Evolutionary conservation across 2,113 vertebrate species (phyloP).

Genomic region (Falco punctatus): DNA sequence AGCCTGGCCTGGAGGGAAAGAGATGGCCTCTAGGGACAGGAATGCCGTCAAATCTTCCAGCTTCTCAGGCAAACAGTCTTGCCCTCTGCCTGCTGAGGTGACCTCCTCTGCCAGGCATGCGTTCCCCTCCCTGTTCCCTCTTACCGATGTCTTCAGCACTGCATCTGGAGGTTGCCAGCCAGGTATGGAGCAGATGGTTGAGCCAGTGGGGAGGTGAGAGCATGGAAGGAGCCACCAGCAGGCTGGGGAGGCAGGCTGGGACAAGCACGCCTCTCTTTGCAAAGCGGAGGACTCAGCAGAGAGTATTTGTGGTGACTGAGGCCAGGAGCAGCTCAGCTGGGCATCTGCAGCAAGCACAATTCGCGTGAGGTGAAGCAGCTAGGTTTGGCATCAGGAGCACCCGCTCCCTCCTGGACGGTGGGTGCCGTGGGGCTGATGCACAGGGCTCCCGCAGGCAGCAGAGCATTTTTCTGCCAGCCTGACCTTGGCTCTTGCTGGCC

Average conservation of each 20-base stretch:
- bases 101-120: slow-evolving; percentile 5
- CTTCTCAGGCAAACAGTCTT: slow-evolving; percentile 41
- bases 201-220: not conserved
- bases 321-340: not conserved
- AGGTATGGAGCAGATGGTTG: not conserved
- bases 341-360: not conserved
- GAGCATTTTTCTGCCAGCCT: not conserved
- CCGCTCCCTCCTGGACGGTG: not conserved
- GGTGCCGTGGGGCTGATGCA: accelerated
- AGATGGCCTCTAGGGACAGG: not conserved
- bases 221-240: not conserved
- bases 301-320: not conserved
- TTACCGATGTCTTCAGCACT: not conserved
- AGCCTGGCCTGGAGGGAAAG: slow-evolving; percentile 41
- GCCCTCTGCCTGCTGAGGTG: slow-evolving; percentile 3
- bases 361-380: not conserved
- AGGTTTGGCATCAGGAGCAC: not conserved
- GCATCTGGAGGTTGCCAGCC: not conserved
- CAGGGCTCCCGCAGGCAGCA: not conserved
- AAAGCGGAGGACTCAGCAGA: not conserved
- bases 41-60: slow-evolving; percentile 39
- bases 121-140: not conserved
- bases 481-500: not conserved
- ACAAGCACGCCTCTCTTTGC: not conserved
- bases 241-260: not conserved